Percentiles rank a stretch among this genome's conserved stretches.
phyloP scores from a whole-genome alignment of 2,888 invertebrate genomes.

The Chymomyza procnemis region DNA sequence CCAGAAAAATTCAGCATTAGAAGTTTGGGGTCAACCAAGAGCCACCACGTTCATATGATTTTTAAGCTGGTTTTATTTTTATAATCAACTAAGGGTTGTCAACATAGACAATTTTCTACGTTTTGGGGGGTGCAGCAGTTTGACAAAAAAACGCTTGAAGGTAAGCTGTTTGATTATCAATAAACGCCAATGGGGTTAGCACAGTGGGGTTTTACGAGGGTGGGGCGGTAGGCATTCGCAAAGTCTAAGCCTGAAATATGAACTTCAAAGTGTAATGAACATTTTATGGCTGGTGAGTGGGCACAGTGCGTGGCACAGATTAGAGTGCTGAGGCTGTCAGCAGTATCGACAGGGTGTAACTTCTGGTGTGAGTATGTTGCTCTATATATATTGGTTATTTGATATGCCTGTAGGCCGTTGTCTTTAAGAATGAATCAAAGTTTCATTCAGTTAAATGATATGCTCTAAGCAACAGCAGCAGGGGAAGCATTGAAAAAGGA shows the following conservation, averaged over 20 bases:
- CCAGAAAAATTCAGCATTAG: background rate
- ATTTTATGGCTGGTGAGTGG: conserved; percentile 49
- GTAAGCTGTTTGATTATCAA: conserved; percentile 45
- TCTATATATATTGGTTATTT: conserved; percentile 4
- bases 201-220: conserved; percentile 1
- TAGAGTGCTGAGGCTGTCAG: conserved; percentile 17
- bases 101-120: conserved; percentile 8
- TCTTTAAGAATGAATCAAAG: conserved; percentile 12
- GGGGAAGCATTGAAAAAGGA: background rate
- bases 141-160: conserved; percentile 27
- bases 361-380: background rate
- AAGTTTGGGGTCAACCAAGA: background rate
- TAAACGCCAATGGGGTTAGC: conserved; percentile 42
- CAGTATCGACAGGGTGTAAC: background rate
- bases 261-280: conserved; percentile 38
- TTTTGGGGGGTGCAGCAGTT: background rate
- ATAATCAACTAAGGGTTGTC: conserved; percentile 24
- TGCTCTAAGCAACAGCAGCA: conserved; percentile 20
- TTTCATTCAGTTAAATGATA: conserved; percentile 21
- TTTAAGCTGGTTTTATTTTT: background rate
- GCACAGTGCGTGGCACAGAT: conserved; percentile 53
- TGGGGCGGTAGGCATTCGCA: conserved; percentile 17
- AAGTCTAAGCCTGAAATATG: conserved; percentile 13
- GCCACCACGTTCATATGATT: background rate
- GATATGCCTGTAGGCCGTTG: conserved; percentile 21